phyloP scores from a whole-genome alignment of 2,888 invertebrate species.

The Ichneumon xanthorius region DNA sequence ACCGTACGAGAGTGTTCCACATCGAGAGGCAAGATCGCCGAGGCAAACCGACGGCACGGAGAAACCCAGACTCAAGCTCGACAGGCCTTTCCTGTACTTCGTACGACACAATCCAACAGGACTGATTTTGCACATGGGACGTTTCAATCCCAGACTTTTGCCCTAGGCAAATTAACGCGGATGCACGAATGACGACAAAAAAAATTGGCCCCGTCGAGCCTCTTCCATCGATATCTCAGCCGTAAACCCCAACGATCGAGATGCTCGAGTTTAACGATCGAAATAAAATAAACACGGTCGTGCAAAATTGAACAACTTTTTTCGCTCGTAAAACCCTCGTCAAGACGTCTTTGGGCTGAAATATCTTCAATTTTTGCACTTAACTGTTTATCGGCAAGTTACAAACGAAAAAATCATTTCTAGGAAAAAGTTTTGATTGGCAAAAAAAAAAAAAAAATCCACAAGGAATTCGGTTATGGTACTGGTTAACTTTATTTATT shows the following conservation, averaged over 20 bases:
- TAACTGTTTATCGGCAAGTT: slow-evolving; percentile 24
- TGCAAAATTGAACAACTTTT: slow-evolving; percentile 39
- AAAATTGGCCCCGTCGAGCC: slow-evolving; percentile 26
- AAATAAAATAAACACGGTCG: slow-evolving; percentile 27
- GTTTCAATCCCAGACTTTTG: slow-evolving; percentile 93
- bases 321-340: slow-evolving; percentile 9
- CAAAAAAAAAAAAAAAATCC: slow-evolving; percentile 44
- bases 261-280: slow-evolving; percentile 34
- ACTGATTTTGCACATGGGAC: slow-evolving; percentile 94
- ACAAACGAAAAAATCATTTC: slow-evolving; percentile 25
- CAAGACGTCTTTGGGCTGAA: slow-evolving; percentile 18
- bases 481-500: slow-evolving; percentile 74
- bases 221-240: slow-evolving; percentile 46
- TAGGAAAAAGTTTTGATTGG: slow-evolving; percentile 19
- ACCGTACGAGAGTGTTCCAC: slow-evolving; percentile 3
- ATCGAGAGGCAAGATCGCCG: slow-evolving; percentile 65
- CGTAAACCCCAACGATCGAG: slow-evolving; percentile 20
- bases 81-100: slow-evolving; percentile 95
- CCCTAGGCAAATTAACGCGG: slow-evolving; percentile 86
- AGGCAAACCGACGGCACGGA: slow-evolving; percentile 83
- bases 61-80: slow-evolving; percentile 91
- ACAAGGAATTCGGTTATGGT: slow-evolving; percentile 61
- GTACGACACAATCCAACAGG: slow-evolving; percentile 97
- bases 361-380: slow-evolving; percentile 30
- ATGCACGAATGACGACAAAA: slow-evolving; percentile 26